These are phyloP conservation scores for Pelecanus crispus DNA, from an alignment of 2,113 vertebrate species.

Conservation along the genomic window DNA sequence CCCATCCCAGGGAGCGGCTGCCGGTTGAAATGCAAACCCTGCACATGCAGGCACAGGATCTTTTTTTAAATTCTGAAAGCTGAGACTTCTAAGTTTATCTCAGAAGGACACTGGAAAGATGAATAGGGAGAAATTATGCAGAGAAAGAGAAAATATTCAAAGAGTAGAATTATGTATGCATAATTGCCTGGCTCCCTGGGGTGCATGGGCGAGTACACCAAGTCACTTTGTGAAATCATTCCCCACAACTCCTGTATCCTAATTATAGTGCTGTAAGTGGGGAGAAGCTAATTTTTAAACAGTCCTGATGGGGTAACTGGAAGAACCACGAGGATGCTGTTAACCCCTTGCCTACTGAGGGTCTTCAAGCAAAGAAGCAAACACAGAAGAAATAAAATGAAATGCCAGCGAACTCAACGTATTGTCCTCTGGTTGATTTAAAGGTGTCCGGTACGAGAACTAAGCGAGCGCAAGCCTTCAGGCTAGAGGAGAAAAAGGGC, in stretches of 20 bases:
- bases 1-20: neutral
- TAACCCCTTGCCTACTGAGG: neutral
- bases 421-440: neutral
- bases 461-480: neutral
- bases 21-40: constrained; percentile 48
- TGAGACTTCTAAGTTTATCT: constrained; percentile 66
- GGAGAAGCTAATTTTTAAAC: constrained; percentile 63
- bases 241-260: constrained; percentile 61
- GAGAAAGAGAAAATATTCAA: constrained; percentile 68
- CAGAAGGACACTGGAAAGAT: constrained; percentile 66
- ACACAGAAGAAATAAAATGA: neutral
- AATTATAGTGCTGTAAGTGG: constrained; percentile 60
- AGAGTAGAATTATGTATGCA: constrained; percentile 68
- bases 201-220: constrained; percentile 63
- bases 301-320: constrained; percentile 52
- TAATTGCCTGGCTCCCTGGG: constrained; percentile 66
- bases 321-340: neutral
- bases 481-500: neutral
- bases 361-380: neutral
- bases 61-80: constrained; percentile 60
- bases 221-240: constrained; percentile 70
- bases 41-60: constrained; percentile 21
- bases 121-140: constrained; percentile 67
- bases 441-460: neutral
- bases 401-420: accelerated